These are phyloP conservation scores for Chaetodon trifasciatus DNA, from an alignment of 2,797 vertebrate species.

Conservation along the genomic window DNA sequence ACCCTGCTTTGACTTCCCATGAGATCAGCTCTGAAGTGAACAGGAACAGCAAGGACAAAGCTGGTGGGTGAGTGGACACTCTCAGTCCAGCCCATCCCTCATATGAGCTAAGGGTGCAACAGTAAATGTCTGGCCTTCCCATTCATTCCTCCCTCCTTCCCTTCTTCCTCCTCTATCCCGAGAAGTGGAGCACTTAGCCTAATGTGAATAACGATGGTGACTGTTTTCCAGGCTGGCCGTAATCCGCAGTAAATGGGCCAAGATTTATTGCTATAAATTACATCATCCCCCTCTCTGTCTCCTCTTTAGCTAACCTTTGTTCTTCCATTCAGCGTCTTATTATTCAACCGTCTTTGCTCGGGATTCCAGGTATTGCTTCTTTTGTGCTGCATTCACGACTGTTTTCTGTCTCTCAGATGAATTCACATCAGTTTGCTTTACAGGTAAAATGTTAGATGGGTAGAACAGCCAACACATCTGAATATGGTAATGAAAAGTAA, in stretches of 20 bases:
- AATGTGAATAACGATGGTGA: constrained; percentile 69
- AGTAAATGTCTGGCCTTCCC: constrained; percentile 74
- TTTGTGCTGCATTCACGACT: not conserved
- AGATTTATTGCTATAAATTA: constrained; percentile 68
- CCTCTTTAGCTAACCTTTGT: constrained; percentile 27
- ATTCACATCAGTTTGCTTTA: not conserved
- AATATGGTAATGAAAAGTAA: not conserved
- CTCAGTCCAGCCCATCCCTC: constrained; percentile 50
- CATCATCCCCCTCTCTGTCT: constrained; percentile 48
- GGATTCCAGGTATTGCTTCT: not conserved
- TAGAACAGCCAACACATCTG: not conserved
- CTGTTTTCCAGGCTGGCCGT: constrained; percentile 60
- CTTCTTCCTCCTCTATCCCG: constrained; percentile 9
- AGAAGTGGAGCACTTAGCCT: constrained; percentile 75
- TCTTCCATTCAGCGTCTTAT: constrained; percentile 27
- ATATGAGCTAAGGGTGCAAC: constrained; percentile 64
- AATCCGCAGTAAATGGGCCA: constrained; percentile 63
- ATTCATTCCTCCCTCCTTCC: constrained; percentile 48
- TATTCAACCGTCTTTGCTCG: constrained; percentile 4
- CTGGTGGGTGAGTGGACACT: constrained; percentile 57
- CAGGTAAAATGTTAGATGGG: no score
- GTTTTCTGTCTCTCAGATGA: not conserved
- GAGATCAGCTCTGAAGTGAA: constrained; percentile 28
- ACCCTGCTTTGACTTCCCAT: not conserved
- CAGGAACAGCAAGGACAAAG: constrained; percentile 48